phyloP scores from a whole-genome alignment of 2,113 vertebrate species.

The Gorsachius goisagi region DNA sequence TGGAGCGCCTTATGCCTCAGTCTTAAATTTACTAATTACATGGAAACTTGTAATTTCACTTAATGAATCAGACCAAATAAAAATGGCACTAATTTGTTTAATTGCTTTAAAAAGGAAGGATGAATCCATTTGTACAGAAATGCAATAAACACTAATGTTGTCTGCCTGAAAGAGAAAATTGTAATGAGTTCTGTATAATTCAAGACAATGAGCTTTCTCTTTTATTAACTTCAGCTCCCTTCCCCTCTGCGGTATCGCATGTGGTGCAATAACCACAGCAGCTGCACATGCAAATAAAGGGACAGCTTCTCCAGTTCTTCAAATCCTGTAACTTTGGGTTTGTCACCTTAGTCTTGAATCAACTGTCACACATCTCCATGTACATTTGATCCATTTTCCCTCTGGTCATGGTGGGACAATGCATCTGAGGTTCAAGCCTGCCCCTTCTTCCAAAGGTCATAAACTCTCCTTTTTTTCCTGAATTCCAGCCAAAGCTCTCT shows the following conservation, averaged over 20 bases:
- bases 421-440: too few species aligned
- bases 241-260: neutral
- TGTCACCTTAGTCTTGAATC: neutral
- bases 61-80: neutral
- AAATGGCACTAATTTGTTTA: neutral
- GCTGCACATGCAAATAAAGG: fast-evolving
- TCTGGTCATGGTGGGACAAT: fast-evolving
- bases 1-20: neutral
- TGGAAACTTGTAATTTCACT: neutral
- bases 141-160: neutral
- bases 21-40: neutral
- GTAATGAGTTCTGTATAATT: neutral
- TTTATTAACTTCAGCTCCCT: neutral
- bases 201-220: neutral
- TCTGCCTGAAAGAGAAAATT: neutral
- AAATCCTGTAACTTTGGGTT: fast-evolving
- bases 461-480: too few species aligned
- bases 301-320: neutral
- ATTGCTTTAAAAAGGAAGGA: neutral
- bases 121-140: neutral
- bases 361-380: fast-evolving
- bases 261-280: neutral
- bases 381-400: fast-evolving
- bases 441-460: too few species aligned
- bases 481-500: too few species aligned